A percentile compares a stretch with the other conserved stretches of the same genome.
phyloP scores from a whole-genome alignment of 2,797 vertebrate genomes.

The Carduelis carduelis region DNA sequence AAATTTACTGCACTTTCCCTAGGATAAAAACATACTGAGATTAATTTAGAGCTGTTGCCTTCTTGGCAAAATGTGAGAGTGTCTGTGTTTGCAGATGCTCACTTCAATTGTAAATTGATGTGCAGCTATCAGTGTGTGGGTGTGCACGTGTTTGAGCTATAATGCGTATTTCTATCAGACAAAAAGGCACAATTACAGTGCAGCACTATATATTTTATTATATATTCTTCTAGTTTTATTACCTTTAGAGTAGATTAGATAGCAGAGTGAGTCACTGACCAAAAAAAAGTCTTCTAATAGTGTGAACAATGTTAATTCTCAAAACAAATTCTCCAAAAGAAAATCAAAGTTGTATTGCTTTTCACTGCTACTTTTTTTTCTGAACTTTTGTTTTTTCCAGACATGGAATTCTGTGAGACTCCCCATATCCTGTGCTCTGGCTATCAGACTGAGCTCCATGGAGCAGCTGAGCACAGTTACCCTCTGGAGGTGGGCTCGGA shows the following conservation, averaged over 20 bases:
- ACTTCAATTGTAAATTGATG: neutral
- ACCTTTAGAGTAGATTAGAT: neutral
- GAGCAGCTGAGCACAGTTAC: conserved; percentile 81
- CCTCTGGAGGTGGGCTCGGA: conserved; percentile 89
- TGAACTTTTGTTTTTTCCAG: conserved; percentile 67
- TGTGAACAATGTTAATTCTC: neutral
- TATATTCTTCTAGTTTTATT: neutral
- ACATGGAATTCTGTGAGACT: conserved; percentile 90
- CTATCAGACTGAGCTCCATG: conserved; percentile 82
- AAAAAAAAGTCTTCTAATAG: neutral
- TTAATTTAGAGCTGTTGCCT: neutral
- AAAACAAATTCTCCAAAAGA: neutral
- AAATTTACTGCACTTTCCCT: neutral
- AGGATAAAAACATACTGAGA: neutral
- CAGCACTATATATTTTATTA: neutral
- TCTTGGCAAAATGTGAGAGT: neutral
- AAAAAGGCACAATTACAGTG: conserved; percentile 11
- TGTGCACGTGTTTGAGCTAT: neutral
- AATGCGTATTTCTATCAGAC: neutral
- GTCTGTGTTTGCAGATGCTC: neutral
- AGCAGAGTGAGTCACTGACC: neutral
- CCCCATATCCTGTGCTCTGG: conserved; percentile 85
- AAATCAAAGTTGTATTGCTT: neutral
- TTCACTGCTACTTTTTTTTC: neutral
- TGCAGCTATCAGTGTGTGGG: neutral